These are phyloP conservation scores for Microctenopoma lineatum DNA, from an alignment of 2,797 vertebrate genomes.

Conservation along the genomic window DNA sequence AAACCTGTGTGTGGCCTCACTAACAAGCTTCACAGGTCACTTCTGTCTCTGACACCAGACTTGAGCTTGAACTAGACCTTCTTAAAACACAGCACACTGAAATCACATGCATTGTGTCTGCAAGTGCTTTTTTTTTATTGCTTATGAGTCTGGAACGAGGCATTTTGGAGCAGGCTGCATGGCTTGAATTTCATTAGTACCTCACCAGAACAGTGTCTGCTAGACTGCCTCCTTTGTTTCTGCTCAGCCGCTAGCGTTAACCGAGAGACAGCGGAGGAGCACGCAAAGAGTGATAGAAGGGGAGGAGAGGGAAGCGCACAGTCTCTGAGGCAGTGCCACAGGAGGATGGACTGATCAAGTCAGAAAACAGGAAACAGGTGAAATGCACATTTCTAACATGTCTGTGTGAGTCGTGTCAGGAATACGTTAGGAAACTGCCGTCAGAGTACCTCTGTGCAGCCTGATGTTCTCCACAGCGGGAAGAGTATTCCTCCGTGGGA, in stretches of 20 bases:
- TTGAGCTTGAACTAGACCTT: constrained; percentile 39
- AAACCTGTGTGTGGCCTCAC: constrained; percentile 64
- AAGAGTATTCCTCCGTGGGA: constrained; percentile 94
- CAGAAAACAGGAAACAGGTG: constrained; percentile 57
- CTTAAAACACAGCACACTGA: constrained; percentile 46
- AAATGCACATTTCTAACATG: constrained; percentile 32
- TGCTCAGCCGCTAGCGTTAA: constrained; percentile 67
- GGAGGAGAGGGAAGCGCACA: constrained; percentile 30
- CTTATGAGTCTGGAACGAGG: constrained; percentile 78
- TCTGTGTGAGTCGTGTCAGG: neutral
- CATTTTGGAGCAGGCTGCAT: constrained; percentile 71
- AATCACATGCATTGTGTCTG: constrained; percentile 63
- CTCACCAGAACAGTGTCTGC: constrained; percentile 71
- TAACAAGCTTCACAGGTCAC: constrained; percentile 70
- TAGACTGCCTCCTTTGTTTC: constrained; percentile 75
- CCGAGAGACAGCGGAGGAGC: constrained; percentile 48
- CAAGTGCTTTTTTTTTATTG: constrained; percentile 40
- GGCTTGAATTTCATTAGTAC: constrained; percentile 82
- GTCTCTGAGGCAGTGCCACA: constrained; percentile 16
- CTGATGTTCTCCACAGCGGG: constrained; percentile 95
- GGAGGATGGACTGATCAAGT: constrained; percentile 26
- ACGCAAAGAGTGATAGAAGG: constrained; percentile 15
- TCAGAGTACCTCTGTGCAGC: constrained; percentile 91
- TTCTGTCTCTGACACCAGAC: constrained; percentile 56
- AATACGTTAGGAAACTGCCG: neutral